A percentile compares a stretch with the other conserved stretches of the same genome.
phyloP scores from a whole-genome alignment of 2,797 vertebrate genomes.

The Sorex maritimensis region DNA sequence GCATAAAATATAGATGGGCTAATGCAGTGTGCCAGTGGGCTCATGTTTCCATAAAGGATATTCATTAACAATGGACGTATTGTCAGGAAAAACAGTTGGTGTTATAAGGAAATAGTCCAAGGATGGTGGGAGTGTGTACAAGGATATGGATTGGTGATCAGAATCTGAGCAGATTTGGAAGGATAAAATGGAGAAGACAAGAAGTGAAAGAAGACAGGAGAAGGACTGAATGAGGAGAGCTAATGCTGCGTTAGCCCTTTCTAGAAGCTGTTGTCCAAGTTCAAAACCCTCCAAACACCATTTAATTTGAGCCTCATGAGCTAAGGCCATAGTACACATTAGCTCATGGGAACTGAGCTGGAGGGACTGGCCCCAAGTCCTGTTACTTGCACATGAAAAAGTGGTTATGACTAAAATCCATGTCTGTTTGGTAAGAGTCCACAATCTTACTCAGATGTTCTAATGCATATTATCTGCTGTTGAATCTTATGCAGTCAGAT shows the following conservation, averaged over 20 bases:
- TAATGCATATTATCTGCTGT: too few relatives aligned
- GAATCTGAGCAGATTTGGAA: not conserved
- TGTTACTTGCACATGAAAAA: not conserved
- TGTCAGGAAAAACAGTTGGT: not conserved
- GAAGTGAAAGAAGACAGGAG: not conserved
- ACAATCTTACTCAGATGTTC: too few relatives aligned
- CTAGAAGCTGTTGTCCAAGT: not conserved
- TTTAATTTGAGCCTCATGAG: not conserved
- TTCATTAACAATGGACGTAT: rapidly evolving
- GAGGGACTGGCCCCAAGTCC: not conserved
- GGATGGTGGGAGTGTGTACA: too few relatives aligned
- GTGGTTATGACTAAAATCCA: not conserved
- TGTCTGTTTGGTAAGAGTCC: too few relatives aligned
- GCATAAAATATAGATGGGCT: not conserved
- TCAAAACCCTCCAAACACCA: not conserved
- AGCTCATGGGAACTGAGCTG: not conserved
- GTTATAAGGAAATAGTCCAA: not conserved
- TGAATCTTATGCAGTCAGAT: too few relatives aligned
- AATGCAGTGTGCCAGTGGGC: not conserved
- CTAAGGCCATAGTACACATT: not conserved
- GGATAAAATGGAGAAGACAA: too few relatives aligned
- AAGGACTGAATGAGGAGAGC: not conserved
- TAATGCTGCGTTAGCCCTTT: not conserved
- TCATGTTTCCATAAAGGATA: not conserved
- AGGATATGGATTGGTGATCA: not conserved